Base-by-base conservation (phyloP, 2,797 vertebrate species). In the Moxostoma hubbsi region DNA sequence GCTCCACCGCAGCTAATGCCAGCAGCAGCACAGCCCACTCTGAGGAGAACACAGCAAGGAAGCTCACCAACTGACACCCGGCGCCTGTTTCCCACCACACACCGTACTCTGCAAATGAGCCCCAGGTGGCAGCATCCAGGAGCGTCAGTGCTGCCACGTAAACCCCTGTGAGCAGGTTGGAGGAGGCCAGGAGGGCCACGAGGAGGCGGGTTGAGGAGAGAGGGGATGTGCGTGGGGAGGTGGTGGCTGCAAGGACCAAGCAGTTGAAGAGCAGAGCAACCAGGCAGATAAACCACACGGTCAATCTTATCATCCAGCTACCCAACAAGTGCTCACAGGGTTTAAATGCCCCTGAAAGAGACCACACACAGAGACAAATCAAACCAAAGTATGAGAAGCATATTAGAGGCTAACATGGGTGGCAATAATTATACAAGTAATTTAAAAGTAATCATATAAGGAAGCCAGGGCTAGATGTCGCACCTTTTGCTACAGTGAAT, bases 221-320 rank as follows among this genome's bases (percentile, higher is more conserved):
- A 6, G 87, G 70, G 0, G 88, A 78, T 12, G 81, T 7, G 47
- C 92, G 89, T 11, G 95, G 90, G 1, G 90, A 93, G 90, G 98
- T 97, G 69, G 95, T 94, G 50, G 94, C 95, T 58, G 95, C 90
- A 77, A 97, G 92, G 82, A 99, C 97, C 86, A 98, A 90, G 77
- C 95, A 89, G 90, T 99, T 99, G 88, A 97, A 98, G 84, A 96
- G 89, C 86, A 99, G 87, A 0, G 97, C 95, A 77, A 97, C 95
- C 89, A 98, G 90, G 90, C 98, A 98, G 93, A 99, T 99, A 91
- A 99, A 99, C 98, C 98, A 99, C 69, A 99, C 96, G 0, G 97
- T 99, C 83, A 99, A 94, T 63, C 97, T 96, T 75, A 99, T 99
- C 98, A 99, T 99, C 98, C 98, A 99, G 92, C 96, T 99, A 77